These are phyloP conservation scores for Volucella inflata DNA, from an alignment of 2,888 invertebrate genomes.

Conservation along the genomic window DNA sequence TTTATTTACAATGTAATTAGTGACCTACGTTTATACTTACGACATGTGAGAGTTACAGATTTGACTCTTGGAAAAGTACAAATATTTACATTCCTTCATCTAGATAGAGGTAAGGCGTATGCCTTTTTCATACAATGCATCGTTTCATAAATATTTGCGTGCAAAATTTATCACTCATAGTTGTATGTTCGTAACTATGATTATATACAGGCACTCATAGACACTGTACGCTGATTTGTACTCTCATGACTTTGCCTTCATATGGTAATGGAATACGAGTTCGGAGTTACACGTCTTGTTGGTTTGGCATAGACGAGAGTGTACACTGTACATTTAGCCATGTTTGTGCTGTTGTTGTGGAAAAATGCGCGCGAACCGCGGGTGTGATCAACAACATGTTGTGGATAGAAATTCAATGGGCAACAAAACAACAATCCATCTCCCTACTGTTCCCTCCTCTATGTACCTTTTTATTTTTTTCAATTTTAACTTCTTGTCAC, in stretches of 20 bases:
- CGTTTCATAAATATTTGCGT: slow-evolving; percentile 68
- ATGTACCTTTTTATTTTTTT: slow-evolving; percentile 8
- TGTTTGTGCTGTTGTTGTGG: slow-evolving; percentile 53
- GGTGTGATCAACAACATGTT: slow-evolving; percentile 70
- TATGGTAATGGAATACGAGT: slow-evolving; percentile 36
- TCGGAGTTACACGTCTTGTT: slow-evolving; percentile 31
- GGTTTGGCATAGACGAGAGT: slow-evolving; percentile 2
- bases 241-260: neutral
- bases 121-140: slow-evolving; percentile 24
- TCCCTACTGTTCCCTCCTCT: slow-evolving; percentile 11
- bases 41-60: slow-evolving; percentile 21
- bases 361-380: slow-evolving; percentile 47
- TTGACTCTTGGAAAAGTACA: slow-evolving; percentile 50
- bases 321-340: slow-evolving; percentile 41
- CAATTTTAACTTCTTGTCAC: slow-evolving; percentile 58
- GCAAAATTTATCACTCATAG: slow-evolving; percentile 62
- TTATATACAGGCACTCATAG: neutral
- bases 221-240: neutral
- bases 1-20: slow-evolving; percentile 71
- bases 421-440: slow-evolving; percentile 25
- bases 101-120: slow-evolving; percentile 18
- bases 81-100: slow-evolving; percentile 56
- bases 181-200: neutral
- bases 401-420: slow-evolving; percentile 66
- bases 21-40: slow-evolving; percentile 17